Base-by-base conservation (phyloP, 2,797 vertebrate genomes). In the Eutrigla gurnardus region DNA sequence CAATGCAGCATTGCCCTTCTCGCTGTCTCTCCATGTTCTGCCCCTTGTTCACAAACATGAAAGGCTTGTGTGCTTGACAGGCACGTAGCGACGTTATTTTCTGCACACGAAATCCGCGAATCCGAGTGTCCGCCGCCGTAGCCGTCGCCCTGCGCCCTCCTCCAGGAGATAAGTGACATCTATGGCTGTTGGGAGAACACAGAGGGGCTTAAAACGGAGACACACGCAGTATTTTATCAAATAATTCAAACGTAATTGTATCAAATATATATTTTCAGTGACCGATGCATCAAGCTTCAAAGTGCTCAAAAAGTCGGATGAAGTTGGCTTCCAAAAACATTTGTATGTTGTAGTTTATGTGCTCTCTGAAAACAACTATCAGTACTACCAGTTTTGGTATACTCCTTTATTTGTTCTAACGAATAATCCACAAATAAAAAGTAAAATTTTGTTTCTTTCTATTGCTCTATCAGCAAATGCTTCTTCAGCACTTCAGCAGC, bases 151-250 rank as follows among this genome's bases (percentile, higher is more conserved):
- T 0, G 98, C 97, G 2, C 98, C 97, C 89, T 99, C 97, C 92
- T 99, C 97, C 69, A 99, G 93, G 86, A 99, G 93, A 88, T 99
- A 99, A 3, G 97, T 97, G 93, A 99, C 97, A 42, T 99, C 98
- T n/a, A 99, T 97, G 79, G 96, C 98, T 99, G 95, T 79, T 83
- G 18, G 72, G 81, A 89, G 53, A 92, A 90, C 61, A 83, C 12
- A 84, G 50, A 83, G 25, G 73, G 46, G 70, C 46, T 73, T 57
- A 45, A 83, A 72, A 86, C 42, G 59, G 73, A 73, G 47, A 78
- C 52, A 61, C 32, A 65, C 12, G 78, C 7, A 8, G 25, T 45
- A 35, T 45, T 18, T 32, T 33, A 65, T 70, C 4, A 78, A 54
- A 75, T 5, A 46, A 55, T 59, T n/a, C n/a, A 17, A 32, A 57